Conservation (phyloP, 2,113 vertebrate species). For the Tauraco erythrolophus region DNA sequence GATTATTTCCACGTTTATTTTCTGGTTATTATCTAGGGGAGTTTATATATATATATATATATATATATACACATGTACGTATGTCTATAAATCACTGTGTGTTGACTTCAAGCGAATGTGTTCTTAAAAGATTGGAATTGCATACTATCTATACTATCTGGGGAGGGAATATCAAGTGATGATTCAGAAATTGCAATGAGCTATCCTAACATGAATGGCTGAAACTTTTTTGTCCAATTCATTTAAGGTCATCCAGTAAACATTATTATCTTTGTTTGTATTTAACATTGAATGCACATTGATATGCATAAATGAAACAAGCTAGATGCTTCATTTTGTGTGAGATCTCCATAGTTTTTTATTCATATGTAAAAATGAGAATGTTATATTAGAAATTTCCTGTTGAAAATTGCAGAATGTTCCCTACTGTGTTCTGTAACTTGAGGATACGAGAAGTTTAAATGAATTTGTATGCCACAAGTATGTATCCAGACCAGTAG, state of each 20-base stretch:
- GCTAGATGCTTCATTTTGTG: neutral
- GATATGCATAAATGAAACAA: neutral
- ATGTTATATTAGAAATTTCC: neutral
- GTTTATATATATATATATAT: neutral
- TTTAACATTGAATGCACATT: neutral
- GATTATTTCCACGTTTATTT: neutral
- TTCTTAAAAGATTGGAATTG: neutral
- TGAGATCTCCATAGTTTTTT: neutral
- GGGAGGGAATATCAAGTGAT: neutral
- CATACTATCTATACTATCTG: neutral
- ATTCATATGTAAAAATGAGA: neutral
- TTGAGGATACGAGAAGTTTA: neutral
- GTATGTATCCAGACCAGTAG: neutral
- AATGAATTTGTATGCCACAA: neutral
- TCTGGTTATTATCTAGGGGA: neutral
- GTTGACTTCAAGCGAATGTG: neutral
- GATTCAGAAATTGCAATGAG: neutral
- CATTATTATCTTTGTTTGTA: neutral
- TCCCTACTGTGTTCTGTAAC: slow-evolving; percentile 35
- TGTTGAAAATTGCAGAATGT: neutral
- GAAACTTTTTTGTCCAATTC: neutral
- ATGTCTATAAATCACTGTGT: neutral
- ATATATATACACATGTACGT: neutral
- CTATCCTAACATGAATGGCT: neutral
- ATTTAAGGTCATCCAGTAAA: neutral